These are phyloP conservation scores for Exocentrus adspersus DNA, from an alignment of 2,888 invertebrate species.

Conservation along the genomic window DNA sequence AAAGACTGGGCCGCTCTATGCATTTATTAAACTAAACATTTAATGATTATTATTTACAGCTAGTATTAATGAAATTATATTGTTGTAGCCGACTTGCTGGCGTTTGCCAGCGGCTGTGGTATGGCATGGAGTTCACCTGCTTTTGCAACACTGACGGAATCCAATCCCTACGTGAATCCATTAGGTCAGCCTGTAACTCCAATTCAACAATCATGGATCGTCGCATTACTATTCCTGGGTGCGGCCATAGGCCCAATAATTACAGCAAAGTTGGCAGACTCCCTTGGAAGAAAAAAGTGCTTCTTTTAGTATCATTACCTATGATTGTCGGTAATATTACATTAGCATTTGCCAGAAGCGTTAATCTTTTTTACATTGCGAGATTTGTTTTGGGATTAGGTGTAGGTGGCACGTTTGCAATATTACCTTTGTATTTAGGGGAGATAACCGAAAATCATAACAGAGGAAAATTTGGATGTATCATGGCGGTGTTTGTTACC, in stretches of 20 bases:
- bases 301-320: constrained; percentile 72
- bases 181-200: constrained; percentile 40
- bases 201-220: constrained; percentile 49
- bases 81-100: constrained; percentile 41
- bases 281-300: constrained; percentile 73
- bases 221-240: constrained; percentile 46
- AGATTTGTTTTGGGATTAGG: constrained; percentile 72
- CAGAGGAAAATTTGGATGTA: constrained; percentile 77
- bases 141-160: constrained; percentile 42
- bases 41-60: too few species aligned
- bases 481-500: constrained; percentile 43
- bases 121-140: constrained; percentile 52
- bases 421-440: constrained; percentile 85
- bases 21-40: too few species aligned
- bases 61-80: too few species aligned
- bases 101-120: constrained; percentile 38
- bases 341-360: constrained; percentile 41
- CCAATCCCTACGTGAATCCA: constrained; percentile 43
- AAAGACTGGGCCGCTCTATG: too few species aligned
- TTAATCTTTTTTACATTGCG: constrained; percentile 64
- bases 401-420: constrained; percentile 75
- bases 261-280: constrained; percentile 42
- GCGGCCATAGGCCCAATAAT: constrained; percentile 48
- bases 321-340: constrained; percentile 65
- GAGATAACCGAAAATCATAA: constrained; percentile 84